Percentiles rank a stretch among this genome's conserved stretches.
Conservation (phyloP, 2,888 invertebrate genomes). For the Syritta pipiens region DNA sequence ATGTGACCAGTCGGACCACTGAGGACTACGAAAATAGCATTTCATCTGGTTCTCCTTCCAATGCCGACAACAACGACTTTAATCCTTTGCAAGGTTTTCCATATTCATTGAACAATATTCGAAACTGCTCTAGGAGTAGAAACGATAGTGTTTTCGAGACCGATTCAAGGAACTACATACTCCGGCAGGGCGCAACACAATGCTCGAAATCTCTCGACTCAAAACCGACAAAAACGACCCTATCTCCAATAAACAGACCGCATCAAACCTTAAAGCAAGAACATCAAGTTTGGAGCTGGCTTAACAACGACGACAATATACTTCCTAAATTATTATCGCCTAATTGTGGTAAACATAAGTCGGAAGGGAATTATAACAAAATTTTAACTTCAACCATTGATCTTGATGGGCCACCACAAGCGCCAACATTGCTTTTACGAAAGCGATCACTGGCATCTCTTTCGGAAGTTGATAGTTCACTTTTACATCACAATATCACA, state of each 20-base stretch:
- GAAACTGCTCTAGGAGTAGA: neutral
- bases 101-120: too few species aligned
- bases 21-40: neutral
- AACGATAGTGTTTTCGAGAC: conserved; percentile 1
- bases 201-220: neutral
- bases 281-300: conserved; percentile 22
- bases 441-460: neutral
- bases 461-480: neutral
- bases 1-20: too few species aligned
- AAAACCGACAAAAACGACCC: neutral
- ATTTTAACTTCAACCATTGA: too few species aligned
- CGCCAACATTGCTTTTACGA: neutral
- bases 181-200: neutral
- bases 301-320: neutral
- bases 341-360: too few species aligned
- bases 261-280: neutral
- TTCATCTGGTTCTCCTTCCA: too few species aligned
- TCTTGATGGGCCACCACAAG: neutral
- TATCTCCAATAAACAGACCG: neutral
- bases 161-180: conserved; percentile 32
- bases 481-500: conserved; percentile 19
- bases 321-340: too few species aligned
- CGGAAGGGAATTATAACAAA: too few species aligned
- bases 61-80: too few species aligned
- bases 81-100: too few species aligned